These are phyloP conservation scores for Scaptomyza reducta DNA, from an alignment of 2,888 invertebrate species.

Conservation along the genomic window DNA sequence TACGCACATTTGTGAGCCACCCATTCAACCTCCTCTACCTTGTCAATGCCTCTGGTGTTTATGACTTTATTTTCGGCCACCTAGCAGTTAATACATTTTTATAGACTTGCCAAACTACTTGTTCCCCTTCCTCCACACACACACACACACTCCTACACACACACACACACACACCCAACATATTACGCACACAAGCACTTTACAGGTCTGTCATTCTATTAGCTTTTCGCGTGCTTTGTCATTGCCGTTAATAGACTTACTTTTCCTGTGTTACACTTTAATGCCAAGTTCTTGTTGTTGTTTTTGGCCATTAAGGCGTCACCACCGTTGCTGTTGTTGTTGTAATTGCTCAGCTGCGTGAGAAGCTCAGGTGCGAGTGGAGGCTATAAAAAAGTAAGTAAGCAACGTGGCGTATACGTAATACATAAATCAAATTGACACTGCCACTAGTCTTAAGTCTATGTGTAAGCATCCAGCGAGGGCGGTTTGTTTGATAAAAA, in stretches of 20 bases:
- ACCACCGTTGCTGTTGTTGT: constrained; percentile 22
- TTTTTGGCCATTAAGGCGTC: constrained; percentile 54
- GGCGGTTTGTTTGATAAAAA: not conserved
- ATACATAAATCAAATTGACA: constrained; percentile 53
- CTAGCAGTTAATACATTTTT: constrained; percentile 75
- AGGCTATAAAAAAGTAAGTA: constrained; percentile 54
- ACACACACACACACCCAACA: not conserved
- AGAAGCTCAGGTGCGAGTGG: constrained; percentile 58
- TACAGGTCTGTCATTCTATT: constrained; percentile 70
- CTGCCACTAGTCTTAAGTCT: constrained; percentile 30
- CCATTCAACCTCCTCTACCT: not conserved
- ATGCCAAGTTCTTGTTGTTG: constrained; percentile 16
- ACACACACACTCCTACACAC: no score
- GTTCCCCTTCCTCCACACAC: constrained; percentile 24
- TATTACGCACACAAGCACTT: constrained; percentile 41
- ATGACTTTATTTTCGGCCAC: constrained; percentile 76
- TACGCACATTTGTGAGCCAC: constrained; percentile 64
- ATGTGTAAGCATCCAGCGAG: constrained; percentile 10
- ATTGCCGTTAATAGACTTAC: constrained; percentile 79
- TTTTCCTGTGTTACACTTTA: constrained; percentile 51
- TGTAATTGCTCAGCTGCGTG: constrained; percentile 67
- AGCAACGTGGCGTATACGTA: constrained; percentile 63
- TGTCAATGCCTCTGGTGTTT: constrained; percentile 52
- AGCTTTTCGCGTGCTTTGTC: constrained; percentile 80
- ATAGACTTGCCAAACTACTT: constrained; percentile 76